Percentiles rank a stretch among this genome's conserved stretches.
phyloP scores from a whole-genome alignment of 2,888 invertebrate species.

The Seira ritae region DNA sequence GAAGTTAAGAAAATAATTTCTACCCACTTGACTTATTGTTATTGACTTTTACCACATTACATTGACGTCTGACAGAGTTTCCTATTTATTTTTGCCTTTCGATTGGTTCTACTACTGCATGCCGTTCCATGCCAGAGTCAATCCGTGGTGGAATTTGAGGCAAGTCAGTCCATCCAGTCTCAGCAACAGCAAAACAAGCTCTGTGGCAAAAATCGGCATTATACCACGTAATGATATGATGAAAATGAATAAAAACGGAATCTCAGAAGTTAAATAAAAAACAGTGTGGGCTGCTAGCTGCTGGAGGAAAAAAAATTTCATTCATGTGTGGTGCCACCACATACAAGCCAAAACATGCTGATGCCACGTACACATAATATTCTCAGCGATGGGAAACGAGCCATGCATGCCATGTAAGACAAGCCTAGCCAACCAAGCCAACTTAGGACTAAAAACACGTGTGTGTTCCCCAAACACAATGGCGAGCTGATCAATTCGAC shows the following conservation, averaged over 20 bases:
- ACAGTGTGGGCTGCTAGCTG: too few species aligned
- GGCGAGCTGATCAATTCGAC: too few species aligned
- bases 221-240: slow-evolving; percentile 17
- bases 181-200: neutral
- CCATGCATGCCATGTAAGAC: neutral
- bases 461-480: neutral
- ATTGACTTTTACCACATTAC: slow-evolving; percentile 45
- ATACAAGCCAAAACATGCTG: neutral
- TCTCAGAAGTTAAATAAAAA: neutral
- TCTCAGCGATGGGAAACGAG: neutral
- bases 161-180: neutral
- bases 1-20: slow-evolving; percentile 23
- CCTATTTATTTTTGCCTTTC: too few species aligned
- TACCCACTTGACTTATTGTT: slow-evolving; percentile 43
- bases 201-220: neutral
- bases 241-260: slow-evolving; percentile 18
- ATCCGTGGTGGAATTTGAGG: slow-evolving; percentile 31
- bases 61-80: slow-evolving; percentile 50
- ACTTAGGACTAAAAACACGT: neutral
- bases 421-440: neutral
- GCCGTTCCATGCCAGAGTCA: slow-evolving; percentile 52
- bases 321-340: too few species aligned
- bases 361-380: neutral
- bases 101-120: too few species aligned
- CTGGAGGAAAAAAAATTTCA: too few species aligned